Base-by-base conservation (phyloP, 2,888 invertebrate species). In the Laothoe populi region DNA sequence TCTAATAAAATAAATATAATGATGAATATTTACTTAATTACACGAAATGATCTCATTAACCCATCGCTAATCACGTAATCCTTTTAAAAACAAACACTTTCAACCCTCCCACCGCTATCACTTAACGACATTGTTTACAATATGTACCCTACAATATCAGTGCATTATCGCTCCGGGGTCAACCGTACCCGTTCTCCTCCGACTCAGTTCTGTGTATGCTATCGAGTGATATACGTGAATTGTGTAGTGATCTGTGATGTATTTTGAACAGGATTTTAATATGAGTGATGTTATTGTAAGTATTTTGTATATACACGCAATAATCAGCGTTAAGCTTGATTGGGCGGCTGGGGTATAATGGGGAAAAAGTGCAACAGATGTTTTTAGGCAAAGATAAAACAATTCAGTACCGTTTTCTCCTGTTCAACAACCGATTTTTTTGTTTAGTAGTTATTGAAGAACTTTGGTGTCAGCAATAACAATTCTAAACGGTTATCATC, bases 241-340 rank as follows among this genome's bases (percentile, higher is more conserved):
- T 35, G 57, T 62, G 45, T 46, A n/a, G 59, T 48, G 35, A 35
- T 11, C 31, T 48, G 61, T 60, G 62, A 57, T 61, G 23, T 59
- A 35, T 57, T 62, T 21, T 46, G 53, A 46, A 31, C 21, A 24
- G 62, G 46, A 57, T 13, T 23, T 49, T 21, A 71, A 59, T 42
- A 86, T 86, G 85, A 78, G 79, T 16, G 85, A 85, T 73, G 63
- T 85, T 58, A 60, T 72, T 70, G 86, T 86, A 76, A 84, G 85
- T 84, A 60, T 59, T 59, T 21, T 13, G 8, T 26, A 2, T 2
- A n/a, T 8, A 21, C 45, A 21, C 7, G n/a, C 19, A 3, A 26
- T 26, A 26, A n/a, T n/a, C n/a, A n/a, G n/a, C n/a, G n/a, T n/a
- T n/a, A n/a, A n/a, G n/a, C n/a, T n/a, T n/a, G n/a, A n/a, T n/a